Base-by-base conservation (phyloP, 2,113 vertebrate genomes). In the Melozone crissalis region DNA sequence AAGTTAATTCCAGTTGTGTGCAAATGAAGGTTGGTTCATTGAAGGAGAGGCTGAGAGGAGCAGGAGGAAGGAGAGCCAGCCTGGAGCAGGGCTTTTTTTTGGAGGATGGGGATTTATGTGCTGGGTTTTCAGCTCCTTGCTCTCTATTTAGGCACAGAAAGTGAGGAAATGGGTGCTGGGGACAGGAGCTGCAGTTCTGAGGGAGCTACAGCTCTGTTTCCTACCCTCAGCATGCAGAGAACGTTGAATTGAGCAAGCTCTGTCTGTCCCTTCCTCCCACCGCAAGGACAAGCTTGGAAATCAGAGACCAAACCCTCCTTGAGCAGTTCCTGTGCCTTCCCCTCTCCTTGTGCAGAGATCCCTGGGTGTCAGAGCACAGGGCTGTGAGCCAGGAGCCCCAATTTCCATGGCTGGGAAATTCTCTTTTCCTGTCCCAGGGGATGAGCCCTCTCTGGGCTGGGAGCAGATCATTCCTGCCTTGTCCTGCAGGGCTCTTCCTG, bases 361-460 rank as follows among this genome's bases (percentile, higher is more conserved):
- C 37, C 47, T 9, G 1, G 22, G 2, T 26, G 5, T 0, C 15
- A 65, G 54, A 22, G 23, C 23, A 2, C 1, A 2, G 33, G 63
- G 72, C 31, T 93, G 21, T 10, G 11, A 19, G 30, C 24, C 44
- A 13, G 28, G 39, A 93, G 46, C 59, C 44, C 35, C 26, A 21
- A 6, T 28, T 24, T 15, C 76, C 2, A 0, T 5, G 59, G 3
- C 44, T 72, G 85, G 79, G 63, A 49, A 73, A 39, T 83, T 79
- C 13, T 41, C 22, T 46, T 47, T 54, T 26, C 59, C 41, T 22
- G 3, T 31, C 73, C 35, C 75, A 27, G 37, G 72, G 44, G 61
- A 35, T 49, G 59, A 74, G n/a, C 82, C n/a, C 41, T 6, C 28
- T 8, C 11, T 1, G 11, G 59, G 44, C 78, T 54, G 57, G 74